Percentiles rank a stretch among this genome's conserved stretches.
phyloP scores from a whole-genome alignment of 2,888 invertebrate species.

The Rambutsinella grinnellia region DNA sequence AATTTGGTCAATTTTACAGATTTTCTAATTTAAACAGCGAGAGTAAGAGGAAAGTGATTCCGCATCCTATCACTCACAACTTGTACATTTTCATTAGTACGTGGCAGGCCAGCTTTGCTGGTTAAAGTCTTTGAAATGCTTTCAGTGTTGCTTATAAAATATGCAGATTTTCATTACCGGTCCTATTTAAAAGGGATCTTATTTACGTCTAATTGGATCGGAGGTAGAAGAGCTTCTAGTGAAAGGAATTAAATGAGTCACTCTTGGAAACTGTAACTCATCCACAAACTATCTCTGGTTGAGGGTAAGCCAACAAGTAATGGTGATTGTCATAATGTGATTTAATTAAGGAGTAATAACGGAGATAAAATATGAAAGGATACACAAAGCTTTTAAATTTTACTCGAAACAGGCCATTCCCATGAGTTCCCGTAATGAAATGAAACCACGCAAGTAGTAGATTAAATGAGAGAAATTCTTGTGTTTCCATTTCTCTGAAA shows the following conservation, averaged over 20 bases:
- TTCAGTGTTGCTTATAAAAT: background rate
- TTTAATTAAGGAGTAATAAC: background rate
- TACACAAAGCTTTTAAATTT: background rate
- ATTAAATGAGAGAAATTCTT: background rate
- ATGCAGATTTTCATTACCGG: background rate
- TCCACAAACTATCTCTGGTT: background rate
- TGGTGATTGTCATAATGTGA: background rate
- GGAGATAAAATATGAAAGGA: too few relatives aligned
- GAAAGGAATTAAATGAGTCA: background rate
- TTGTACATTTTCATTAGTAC: too few relatives aligned
- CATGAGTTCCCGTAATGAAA: background rate
- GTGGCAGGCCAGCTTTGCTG: too few relatives aligned
- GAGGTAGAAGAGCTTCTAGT: background rate
- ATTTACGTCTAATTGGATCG: background rate
- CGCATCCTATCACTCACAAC: too few relatives aligned
- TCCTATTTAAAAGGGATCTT: background rate
- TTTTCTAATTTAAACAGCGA: too few relatives aligned
- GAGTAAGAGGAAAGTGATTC: too few relatives aligned
- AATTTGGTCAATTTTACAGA: too few relatives aligned
- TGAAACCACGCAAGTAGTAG: background rate
- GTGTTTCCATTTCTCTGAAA: background rate
- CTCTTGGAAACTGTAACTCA: background rate
- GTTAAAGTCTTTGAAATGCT: background rate
- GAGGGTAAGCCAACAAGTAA: background rate
- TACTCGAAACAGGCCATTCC: background rate